Base-by-base conservation (phyloP, 2,888 invertebrate genomes). In the Fragum fragum region DNA sequence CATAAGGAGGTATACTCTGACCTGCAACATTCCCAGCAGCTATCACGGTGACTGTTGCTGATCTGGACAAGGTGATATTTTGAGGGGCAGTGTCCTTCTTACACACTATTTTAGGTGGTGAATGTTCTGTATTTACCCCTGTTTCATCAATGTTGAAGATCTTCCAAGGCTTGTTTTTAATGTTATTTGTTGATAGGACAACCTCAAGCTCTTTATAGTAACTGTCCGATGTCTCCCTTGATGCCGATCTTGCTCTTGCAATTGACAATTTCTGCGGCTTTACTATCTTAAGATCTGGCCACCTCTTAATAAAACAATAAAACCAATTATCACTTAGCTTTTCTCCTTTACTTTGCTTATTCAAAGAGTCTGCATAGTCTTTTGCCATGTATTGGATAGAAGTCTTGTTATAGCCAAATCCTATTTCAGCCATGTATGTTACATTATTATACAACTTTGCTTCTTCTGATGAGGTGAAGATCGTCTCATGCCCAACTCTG, bases 321-420 rank as follows among this genome's bases (percentile, higher is more conserved):
- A 80, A 83, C 80, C 83, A 83, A 53, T 52, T 55, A 26, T 83
- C 57, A 72, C 75, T 80, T 21, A 80, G 36, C 32, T 21, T 42
- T 42, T 69, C 52, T 26, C 9, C 42, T 52, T 26, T 23, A 23
- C 9, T 73, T 61, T 18, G 63, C 63, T 7, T 63, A 53, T 16
- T 21, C 32, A 7, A 18, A 23, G 1, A 29, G 69, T n/a, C n/a
- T n/a, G n/a, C n/a, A 71, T 63, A 71, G 47, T 79, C 70, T 7
- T 29, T 53, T 7, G 70, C 74, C 61, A 79, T 74, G 47, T 63
- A 39, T 23, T 79, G 29, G 18, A 70, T 52, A 3, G 23, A 14
- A 5, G 59, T 26, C n/a, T 26, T 53, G 28, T 32, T 63, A 21
- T 75, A 72, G 6, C 79, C 75, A 71, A 71, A 71, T 52, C 70